Conservation (phyloP, 2,888 invertebrate genomes). For the Lithophane ornitopus region DNA sequence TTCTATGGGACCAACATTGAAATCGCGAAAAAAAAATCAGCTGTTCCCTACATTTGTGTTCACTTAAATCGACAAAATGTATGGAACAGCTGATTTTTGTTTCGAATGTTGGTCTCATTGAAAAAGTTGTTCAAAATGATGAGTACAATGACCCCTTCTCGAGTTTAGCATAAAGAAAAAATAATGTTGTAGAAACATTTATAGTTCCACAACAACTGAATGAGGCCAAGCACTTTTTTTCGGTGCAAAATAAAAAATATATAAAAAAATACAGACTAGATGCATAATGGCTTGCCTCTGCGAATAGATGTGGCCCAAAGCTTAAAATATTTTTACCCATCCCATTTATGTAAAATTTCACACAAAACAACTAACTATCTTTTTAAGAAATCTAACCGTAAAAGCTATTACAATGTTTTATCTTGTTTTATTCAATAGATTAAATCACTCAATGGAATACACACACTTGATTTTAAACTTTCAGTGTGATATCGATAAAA, state of each 20-base stretch:
- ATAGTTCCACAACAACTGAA: slow-evolving; percentile 16
- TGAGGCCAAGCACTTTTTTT: neutral
- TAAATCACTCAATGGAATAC: slow-evolving; percentile 52
- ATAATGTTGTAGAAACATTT: no score
- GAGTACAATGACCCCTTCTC: no score
- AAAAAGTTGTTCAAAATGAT: no score
- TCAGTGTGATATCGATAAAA: slow-evolving; percentile 58
- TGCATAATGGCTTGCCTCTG: slow-evolving; percentile 56
- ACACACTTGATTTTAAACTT: slow-evolving; percentile 56
- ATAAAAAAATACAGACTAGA: slow-evolving; percentile 59
- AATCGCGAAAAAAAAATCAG: no score
- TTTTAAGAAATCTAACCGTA: slow-evolving; percentile 43
- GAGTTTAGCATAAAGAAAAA: no score
- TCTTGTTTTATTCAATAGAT: slow-evolving; percentile 52
- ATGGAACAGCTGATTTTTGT: no score
- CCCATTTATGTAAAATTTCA: slow-evolving; percentile 32
- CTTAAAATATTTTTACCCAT: slow-evolving; percentile 32
- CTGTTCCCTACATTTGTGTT: no score
- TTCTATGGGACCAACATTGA: no score
- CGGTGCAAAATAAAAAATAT: slow-evolving; percentile 5
- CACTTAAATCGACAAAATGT: no score
- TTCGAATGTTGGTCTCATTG: no score
- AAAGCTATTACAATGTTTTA: slow-evolving; percentile 51
- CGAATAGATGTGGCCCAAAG: slow-evolving; percentile 29
- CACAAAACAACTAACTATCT: slow-evolving; percentile 32